Evolutionary conservation across 2,797 vertebrate species (phyloP).

Genomic region (Pempheris klunzingeri): DNA sequence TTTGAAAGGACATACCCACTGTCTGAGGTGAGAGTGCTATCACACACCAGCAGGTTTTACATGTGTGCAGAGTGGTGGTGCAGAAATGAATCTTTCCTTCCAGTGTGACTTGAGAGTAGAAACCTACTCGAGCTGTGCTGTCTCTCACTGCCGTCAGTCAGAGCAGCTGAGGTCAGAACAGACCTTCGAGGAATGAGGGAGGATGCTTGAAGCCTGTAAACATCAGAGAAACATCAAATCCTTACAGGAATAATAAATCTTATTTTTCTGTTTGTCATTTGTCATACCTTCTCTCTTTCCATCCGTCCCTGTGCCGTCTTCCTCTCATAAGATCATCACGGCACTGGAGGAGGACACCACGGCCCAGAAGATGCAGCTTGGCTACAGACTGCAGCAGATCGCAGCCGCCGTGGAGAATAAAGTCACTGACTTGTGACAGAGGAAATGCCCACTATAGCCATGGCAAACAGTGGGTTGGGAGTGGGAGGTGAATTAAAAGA

Average conservation of each 20-base stretch:
- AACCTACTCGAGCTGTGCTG: neutral
- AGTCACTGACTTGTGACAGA: constrained; percentile 96
- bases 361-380: constrained; percentile 99
- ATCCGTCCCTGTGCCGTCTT: neutral
- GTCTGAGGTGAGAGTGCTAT: too few species aligned
- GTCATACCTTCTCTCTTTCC: neutral
- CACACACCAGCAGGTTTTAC: too few species aligned
- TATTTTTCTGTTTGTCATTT: neutral
- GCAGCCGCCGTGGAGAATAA: constrained; percentile 98
- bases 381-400: constrained; percentile 97
- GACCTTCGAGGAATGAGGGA: too few species aligned
- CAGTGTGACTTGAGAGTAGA: neutral
- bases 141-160: neutral
- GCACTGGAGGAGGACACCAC: constrained; percentile 97
- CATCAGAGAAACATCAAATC: too few species aligned
- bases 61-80: too few species aligned
- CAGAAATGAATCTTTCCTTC: too few species aligned
- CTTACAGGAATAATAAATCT: neutral
- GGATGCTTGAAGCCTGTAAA: too few species aligned
- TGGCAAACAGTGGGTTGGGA: too few species aligned
- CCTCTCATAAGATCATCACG: constrained; percentile 91
- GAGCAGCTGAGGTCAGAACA: too few species aligned
- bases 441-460: neutral
- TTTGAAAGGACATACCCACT: too few species aligned
- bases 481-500: neutral